Percentiles rank a stretch among this genome's conserved stretches.
phyloP scores from a whole-genome alignment of 2,888 invertebrate species.

The Nephrotoma flavescens region DNA sequence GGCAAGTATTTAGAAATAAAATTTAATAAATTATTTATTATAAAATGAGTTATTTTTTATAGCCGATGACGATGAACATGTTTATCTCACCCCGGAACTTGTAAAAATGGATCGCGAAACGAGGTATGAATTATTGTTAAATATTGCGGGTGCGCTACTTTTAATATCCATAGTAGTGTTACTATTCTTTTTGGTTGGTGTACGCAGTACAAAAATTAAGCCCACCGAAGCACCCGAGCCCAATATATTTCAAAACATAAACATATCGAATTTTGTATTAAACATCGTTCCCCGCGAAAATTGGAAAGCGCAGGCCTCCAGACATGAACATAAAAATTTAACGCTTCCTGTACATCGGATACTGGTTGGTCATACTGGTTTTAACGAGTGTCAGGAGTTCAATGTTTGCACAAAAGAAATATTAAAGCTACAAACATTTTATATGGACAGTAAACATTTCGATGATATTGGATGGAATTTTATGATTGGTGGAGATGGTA shows the following conservation, averaged over 20 bases:
- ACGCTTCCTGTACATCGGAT: constrained; percentile 36
- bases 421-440: constrained; percentile 44
- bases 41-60: not conserved
- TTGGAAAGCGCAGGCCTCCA: constrained; percentile 50
- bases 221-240: not conserved
- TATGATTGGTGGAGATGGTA: constrained; percentile 59
- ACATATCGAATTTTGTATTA: not conserved
- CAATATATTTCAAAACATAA: not conserved
- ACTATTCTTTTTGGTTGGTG: not conserved
- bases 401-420: constrained; percentile 38
- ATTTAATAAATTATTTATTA: not conserved
- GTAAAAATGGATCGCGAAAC: not conserved
- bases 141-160: not conserved
- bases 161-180: not conserved
- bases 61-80: not conserved
- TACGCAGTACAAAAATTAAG: not conserved
- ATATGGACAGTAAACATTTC: constrained; percentile 44
- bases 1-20: not conserved
- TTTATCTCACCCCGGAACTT: not conserved
- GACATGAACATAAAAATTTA: constrained; percentile 19
- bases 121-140: not conserved
- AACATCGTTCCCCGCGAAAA: constrained; percentile 38
- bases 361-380: constrained; percentile 48
- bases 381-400: constrained; percentile 34
- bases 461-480: constrained; percentile 64